These are phyloP conservation scores for Callyntrura sp. DNA, from an alignment of 2,888 invertebrate species.

Conservation along the genomic window DNA sequence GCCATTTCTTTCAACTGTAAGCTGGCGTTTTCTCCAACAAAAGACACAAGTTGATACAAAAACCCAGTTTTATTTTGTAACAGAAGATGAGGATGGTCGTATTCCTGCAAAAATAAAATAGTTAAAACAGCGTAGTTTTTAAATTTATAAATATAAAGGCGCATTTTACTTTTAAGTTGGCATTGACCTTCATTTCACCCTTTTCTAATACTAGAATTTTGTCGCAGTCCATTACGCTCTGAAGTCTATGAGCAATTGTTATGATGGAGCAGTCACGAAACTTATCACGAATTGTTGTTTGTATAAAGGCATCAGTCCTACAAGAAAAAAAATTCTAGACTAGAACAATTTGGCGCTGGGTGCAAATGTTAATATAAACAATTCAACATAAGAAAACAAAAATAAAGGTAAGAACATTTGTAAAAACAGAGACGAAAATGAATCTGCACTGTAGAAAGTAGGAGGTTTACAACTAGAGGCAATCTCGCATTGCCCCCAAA, in stretches of 20 bases:
- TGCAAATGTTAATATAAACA: neutral
- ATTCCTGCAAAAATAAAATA: slow-evolving; percentile 87
- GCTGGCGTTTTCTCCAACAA: slow-evolving; percentile 88
- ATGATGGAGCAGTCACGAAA: slow-evolving; percentile 94
- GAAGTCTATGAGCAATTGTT: slow-evolving; percentile 86
- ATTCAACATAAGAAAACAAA: neutral
- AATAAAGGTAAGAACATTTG: neutral
- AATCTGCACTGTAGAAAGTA: neutral
- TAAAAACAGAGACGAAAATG: neutral
- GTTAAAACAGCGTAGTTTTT: neutral
- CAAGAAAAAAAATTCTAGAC: slow-evolving; percentile 4
- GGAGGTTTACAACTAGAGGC: too few relatives aligned
- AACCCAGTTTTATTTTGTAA: slow-evolving; percentile 88
- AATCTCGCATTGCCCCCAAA: too few relatives aligned
- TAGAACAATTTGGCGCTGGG: too few relatives aligned
- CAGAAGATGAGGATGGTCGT: slow-evolving; percentile 91
- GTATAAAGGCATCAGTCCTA: slow-evolving; percentile 87
- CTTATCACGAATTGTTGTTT: slow-evolving; percentile 92
- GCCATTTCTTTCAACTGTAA: slow-evolving; percentile 66
- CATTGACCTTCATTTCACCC: slow-evolving; percentile 88
- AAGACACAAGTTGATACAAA: slow-evolving; percentile 90
- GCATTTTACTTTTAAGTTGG: neutral
- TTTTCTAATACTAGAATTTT: slow-evolving; percentile 94
- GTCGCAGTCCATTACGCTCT: slow-evolving; percentile 97
- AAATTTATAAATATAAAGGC: neutral